phyloP scores from a whole-genome alignment of 2,113 vertebrate genomes.

The Hyla sarda region DNA sequence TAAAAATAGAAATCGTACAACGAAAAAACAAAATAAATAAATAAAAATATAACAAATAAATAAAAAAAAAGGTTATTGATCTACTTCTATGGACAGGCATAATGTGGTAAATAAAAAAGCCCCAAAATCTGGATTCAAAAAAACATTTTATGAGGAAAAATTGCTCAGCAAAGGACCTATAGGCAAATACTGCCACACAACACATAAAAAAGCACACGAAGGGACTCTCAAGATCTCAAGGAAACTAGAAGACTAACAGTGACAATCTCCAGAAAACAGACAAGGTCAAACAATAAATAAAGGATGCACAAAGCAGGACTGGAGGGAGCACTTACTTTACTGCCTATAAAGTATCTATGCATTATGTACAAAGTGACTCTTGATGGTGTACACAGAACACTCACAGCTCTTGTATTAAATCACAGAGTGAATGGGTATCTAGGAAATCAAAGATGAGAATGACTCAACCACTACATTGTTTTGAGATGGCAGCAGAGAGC shows the following conservation, averaged over 20 bases:
- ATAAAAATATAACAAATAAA: no score
- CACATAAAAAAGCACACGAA: not conserved
- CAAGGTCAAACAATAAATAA: slow-evolving; percentile 2
- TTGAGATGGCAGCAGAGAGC: not conserved
- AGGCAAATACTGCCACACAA: not conserved
- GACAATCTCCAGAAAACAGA: not conserved
- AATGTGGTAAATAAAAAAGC: no score
- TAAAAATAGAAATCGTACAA: no score
- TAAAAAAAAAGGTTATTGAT: no score
- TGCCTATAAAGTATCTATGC: not conserved
- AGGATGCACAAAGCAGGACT: not conserved
- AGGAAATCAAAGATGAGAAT: not conserved
- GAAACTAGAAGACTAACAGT: not conserved
- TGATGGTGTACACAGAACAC: slow-evolving; percentile 5
- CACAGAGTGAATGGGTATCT: not conserved
- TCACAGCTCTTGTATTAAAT: not conserved
- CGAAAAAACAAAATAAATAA: no score
- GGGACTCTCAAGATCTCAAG: not conserved
- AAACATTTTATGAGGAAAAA: not conserved
- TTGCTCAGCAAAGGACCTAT: not conserved
- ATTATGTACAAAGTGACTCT: slow-evolving; percentile 2
- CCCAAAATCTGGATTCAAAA: no score
- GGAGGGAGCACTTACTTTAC: not conserved
- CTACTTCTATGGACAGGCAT: no score
- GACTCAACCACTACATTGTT: not conserved